Evolutionary conservation across 2,797 vertebrate species (phyloP).

Genomic region (Alauda arvensis): DNA sequence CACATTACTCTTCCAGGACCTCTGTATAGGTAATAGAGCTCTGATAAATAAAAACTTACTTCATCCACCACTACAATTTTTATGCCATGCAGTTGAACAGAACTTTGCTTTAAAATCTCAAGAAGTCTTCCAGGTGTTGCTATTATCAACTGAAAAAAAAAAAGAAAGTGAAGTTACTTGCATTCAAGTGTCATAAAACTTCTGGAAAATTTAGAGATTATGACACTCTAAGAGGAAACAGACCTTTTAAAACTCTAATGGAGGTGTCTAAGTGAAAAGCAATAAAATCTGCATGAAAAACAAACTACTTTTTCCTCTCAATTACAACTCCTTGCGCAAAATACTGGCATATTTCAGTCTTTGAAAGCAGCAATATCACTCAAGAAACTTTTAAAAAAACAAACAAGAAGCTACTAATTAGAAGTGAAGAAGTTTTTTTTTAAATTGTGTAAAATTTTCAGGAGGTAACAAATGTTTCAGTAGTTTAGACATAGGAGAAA

Average conservation of each 20-base stretch:
- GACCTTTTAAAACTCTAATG: neutral
- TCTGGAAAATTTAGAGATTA: neutral
- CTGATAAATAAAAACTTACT: constrained; percentile 70
- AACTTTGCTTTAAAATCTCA: constrained; percentile 89
- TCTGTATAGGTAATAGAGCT: neutral
- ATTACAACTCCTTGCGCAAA: neutral
- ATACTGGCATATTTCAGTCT: neutral
- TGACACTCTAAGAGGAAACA: neutral
- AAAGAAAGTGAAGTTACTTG: neutral
- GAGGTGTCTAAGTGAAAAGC: neutral
- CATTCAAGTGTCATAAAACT: neutral
- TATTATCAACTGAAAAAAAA: constrained; percentile 81
- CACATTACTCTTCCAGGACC: neutral
- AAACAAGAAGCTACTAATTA: neutral
- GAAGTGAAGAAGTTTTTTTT: neutral
- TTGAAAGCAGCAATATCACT: neutral
- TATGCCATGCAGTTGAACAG: constrained; percentile 76
- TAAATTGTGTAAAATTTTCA: neutral
- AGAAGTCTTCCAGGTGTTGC: constrained; percentile 92
- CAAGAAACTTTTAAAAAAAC: neutral
- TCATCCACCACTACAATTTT: constrained; percentile 91
- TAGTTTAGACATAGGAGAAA: neutral
- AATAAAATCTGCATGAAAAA: neutral
- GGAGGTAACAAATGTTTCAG: neutral
- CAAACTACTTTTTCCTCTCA: neutral